Percentiles rank a stretch among this genome's conserved stretches.
Conservation (phyloP, 2,797 vertebrate species). For the Loriculus beryllinus region DNA sequence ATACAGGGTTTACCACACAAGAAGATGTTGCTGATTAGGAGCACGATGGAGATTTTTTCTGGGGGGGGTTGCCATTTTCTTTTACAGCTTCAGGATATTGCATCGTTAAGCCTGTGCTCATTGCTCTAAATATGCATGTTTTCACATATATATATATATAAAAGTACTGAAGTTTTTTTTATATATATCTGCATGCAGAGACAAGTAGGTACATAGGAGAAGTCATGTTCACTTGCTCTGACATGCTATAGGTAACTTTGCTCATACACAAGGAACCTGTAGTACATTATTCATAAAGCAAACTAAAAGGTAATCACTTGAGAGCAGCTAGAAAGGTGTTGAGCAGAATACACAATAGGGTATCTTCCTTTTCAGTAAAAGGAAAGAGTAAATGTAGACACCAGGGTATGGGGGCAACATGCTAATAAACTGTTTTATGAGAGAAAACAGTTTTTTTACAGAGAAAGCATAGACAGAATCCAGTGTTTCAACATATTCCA, state of each 20-base stretch:
- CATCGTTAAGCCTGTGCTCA: constrained; percentile 63
- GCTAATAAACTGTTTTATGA: constrained; percentile 69
- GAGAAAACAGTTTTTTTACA: constrained; percentile 71
- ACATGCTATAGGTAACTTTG: constrained; percentile 46
- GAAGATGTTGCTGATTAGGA: background rate
- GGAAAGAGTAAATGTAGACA: constrained; percentile 55
- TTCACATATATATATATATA: constrained; percentile 50
- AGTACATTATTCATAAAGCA: constrained; percentile 44
- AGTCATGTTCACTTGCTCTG: constrained; percentile 51
- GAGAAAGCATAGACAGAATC: constrained; percentile 54
- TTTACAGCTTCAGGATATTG: constrained; percentile 69
- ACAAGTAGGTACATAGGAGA: constrained; percentile 33
- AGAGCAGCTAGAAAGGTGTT: constrained; percentile 38
- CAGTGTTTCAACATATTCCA: constrained; percentile 51
- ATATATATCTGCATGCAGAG: constrained; percentile 67
- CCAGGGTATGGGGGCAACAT: constrained; percentile 54
- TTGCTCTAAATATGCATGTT: constrained; percentile 42
- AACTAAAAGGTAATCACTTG: constrained; percentile 29
- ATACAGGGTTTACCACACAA: background rate
- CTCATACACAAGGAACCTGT: constrained; percentile 20
- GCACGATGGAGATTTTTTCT: background rate
- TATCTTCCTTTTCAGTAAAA: constrained; percentile 65
- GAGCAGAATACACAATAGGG: constrained; percentile 30
- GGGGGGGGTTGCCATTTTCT: constrained; percentile 62
- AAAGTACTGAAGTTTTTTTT: background rate